Evolutionary conservation across 2,113 vertebrate species (phyloP), one percentile per base, ranked within the genome.

Genomic region (Pygoscelis antarcticus): DNA sequence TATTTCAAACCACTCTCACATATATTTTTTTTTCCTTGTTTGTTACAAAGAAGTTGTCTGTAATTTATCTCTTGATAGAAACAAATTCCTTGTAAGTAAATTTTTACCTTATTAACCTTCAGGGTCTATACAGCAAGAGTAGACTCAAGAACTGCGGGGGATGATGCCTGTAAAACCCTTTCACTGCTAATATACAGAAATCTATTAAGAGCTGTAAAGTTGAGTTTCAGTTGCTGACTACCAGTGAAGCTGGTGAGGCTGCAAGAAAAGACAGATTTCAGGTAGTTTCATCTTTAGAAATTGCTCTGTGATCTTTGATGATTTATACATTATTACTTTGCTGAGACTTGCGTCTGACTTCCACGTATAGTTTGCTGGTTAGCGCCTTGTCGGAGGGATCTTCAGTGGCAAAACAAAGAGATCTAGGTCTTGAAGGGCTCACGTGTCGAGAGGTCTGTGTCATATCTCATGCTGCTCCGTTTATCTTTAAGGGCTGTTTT

Each of bases 361-460:
- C 29, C 21, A 3, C 0, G 0, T 52, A 5, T 14, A 7, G 9
- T 61, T 83, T 83, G 7, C 40, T 70, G 46, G 27, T 52, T 6
- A 54, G 17, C 2, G 1, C 34, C 58, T 68, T 1, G 0, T 47
- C 3, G 7, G 77, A 62, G 18, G 34, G 23, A n/a, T 34, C 23
- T 83, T 66, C 30, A 38, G 62, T 58, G 42, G 30, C 47, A 34
- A 49, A 58, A 32, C 4, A 38, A 15, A 70, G 46, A 13, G 44
- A 27, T 25, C 14, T n/a, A 16, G 40, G 32, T 21, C 46, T 57
- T 47, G 51, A 83, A 70, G 34, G 36, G 29, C n/a, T 70, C 55
- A 11, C 2, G 26, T 38, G 34, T 30, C 8, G 26, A 70, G 42
- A 61, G 10, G 13, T 40, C 14, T 78, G 38, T 1, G 0, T 58